These are phyloP conservation scores for Channa maculata DNA, from an alignment of 2,113 vertebrate genomes.

Conservation along the genomic window DNA sequence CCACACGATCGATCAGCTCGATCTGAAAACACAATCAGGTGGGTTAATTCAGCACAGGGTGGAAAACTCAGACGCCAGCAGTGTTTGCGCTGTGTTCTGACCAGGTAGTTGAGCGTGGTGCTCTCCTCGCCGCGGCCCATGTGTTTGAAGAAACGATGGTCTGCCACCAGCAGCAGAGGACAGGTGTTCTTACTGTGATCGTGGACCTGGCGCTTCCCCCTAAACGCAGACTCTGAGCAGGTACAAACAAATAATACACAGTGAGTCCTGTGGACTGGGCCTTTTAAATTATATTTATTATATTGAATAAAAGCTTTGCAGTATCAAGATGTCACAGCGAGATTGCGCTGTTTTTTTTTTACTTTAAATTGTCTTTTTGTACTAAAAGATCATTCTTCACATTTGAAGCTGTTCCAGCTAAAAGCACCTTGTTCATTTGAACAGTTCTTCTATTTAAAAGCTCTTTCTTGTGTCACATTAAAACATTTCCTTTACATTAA, in stretches of 20 bases:
- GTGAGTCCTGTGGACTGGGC: too few species aligned
- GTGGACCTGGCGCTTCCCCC: conserved; percentile 79
- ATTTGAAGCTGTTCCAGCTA: background rate
- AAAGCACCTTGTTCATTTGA: too few species aligned
- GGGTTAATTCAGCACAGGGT: background rate
- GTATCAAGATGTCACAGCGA: too few species aligned
- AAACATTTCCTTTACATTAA: too few species aligned
- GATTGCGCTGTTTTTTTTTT: too few species aligned
- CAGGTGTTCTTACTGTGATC: conserved; percentile 91
- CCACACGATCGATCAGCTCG: conserved; percentile 96
- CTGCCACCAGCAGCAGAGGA: conserved; percentile 94
- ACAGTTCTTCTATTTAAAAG: too few species aligned
- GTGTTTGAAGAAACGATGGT: conserved; percentile 93
- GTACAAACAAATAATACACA: background rate
- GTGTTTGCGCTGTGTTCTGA: conserved; percentile 64
- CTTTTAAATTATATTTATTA: too few species aligned
- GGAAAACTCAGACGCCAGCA: too few species aligned
- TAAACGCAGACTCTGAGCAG: conserved; percentile 62
- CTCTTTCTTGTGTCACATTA: too few species aligned
- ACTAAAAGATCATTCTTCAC: background rate
- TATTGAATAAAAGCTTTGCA: too few species aligned
- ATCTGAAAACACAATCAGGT: conserved; percentile 83
- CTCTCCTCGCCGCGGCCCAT: conserved; percentile 96
- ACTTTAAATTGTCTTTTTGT: background rate
- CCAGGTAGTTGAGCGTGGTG: conserved; percentile 96